These are phyloP conservation scores for Cyanocitta stelleri DNA, from an alignment of 2,113 vertebrate species.

Conservation along the genomic window DNA sequence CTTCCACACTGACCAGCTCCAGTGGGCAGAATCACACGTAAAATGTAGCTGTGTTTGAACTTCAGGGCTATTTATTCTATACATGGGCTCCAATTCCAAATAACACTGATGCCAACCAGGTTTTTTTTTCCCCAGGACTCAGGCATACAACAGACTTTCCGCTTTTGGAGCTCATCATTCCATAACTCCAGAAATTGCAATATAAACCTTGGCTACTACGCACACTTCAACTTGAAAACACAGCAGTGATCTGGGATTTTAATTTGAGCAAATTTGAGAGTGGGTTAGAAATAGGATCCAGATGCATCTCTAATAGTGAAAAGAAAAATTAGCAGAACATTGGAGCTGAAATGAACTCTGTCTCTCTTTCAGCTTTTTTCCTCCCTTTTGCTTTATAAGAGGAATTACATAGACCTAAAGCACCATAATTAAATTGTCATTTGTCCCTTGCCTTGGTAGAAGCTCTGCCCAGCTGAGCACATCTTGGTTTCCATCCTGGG, in stretches of 20 bases:
- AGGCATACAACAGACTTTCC: slow-evolving; percentile 20
- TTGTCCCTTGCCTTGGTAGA: slow-evolving; percentile 60
- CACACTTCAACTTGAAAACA: slow-evolving; percentile 63
- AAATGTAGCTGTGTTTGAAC: neutral
- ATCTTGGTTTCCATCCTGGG: slow-evolving; percentile 48
- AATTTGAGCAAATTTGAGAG: slow-evolving; percentile 70
- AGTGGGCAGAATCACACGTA: neutral
- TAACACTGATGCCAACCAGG: slow-evolving; percentile 27
- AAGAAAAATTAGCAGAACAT: slow-evolving; percentile 23
- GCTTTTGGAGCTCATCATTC: slow-evolving; percentile 51
- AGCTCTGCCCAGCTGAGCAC: slow-evolving; percentile 51
- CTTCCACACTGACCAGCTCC: neutral
- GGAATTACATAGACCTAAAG: slow-evolving; percentile 12
- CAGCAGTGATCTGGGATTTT: slow-evolving; percentile 68
- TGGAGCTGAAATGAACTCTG: neutral
- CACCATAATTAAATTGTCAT: slow-evolving; percentile 66
- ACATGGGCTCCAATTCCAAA: slow-evolving; percentile 13
- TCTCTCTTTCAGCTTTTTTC: slow-evolving; percentile 6
- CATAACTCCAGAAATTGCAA: slow-evolving; percentile 63
- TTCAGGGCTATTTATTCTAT: slow-evolving; percentile 15
- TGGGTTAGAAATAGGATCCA: slow-evolving; percentile 71
- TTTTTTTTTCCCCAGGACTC: slow-evolving; percentile 30
- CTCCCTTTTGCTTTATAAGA: slow-evolving; percentile 13
- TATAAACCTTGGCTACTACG: slow-evolving; percentile 63
- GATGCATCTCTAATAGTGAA: slow-evolving; percentile 60